These are phyloP conservation scores for Eubasilissa regina DNA, from an alignment of 1,140 invertebrate genomes.

Conservation along the genomic window DNA sequence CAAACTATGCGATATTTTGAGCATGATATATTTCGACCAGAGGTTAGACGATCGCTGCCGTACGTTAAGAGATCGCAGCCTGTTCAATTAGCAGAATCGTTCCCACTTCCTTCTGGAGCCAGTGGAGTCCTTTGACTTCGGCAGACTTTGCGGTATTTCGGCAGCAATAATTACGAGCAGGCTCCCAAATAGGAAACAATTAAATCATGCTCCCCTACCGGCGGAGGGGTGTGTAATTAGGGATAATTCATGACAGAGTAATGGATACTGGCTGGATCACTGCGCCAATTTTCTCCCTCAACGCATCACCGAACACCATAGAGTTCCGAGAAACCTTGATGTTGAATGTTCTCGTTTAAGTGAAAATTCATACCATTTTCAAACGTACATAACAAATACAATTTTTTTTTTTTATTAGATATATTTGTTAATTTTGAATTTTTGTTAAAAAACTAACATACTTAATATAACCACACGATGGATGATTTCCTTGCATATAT, in stretches of 20 bases:
- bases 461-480: no score
- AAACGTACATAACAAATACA: no score
- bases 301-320: conserved; percentile 15
- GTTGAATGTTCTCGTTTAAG: no score
- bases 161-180: conserved; percentile 46
- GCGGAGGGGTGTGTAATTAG: conserved; percentile 25
- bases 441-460: no score
- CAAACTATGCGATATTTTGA: no score
- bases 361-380: no score
- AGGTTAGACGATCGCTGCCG: no score
- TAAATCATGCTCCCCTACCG: conserved; percentile 26
- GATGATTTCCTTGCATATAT: no score
- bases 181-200: conserved; percentile 50
- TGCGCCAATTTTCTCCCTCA: conserved; percentile 19
- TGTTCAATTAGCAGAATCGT: conserved; percentile 23
- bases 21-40: no score
- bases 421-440: no score
- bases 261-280: conserved; percentile 32
- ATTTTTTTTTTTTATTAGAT: no score
- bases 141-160: conserved; percentile 3
- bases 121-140: not conserved
- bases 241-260: conserved; percentile 24
- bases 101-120: not conserved
- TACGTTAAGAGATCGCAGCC: not conserved
- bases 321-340: not conserved